Base-by-base conservation (phyloP, 2,113 vertebrate species). In the Phodopus roborovskii region DNA sequence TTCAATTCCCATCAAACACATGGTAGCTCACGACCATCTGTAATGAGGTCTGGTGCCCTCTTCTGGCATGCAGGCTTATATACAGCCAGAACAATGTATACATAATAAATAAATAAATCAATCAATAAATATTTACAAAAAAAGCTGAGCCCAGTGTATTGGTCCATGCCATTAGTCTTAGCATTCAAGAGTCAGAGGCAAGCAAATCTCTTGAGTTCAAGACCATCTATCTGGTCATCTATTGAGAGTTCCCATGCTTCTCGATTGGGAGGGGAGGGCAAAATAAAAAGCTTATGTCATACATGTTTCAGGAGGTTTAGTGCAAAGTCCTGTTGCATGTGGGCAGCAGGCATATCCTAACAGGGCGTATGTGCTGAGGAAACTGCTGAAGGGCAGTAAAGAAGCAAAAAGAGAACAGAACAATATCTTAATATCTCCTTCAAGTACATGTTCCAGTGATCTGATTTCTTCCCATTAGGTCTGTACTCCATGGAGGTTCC, bases 401-500 rank as follows among this genome's bases (percentile, higher is more conserved):
- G 81, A 68, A 92, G 26, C 33, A 92, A n/a, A 84, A 7, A 26
- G 19, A 58, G 20, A 78, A 66, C 5, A 42, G 33, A 16, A 8
- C 24, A 10, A 16, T 56, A 16, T 73, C 74, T 33, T 33, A 24
- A 26, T 12, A 4, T 33, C 28, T 24, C 9, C 10, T 48, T 88
- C 39, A 26, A 5, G 17, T 9, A 10, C 8, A 3, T 20, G 33
- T 6, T 62, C 12, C 30, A 60, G 64, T 19, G 4, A 22, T 19
- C 7, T 62, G 20, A 28, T 53, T 79, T 39, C 50, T 39, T 79
- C 13, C n/a, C 6, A 20, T 13, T 26, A 48, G 74, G 75, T 24
- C 64, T 7, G 2, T 13, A 0, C 39, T 17, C 30, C 20, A n/a
- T 48, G 5, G 9, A 53, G 42, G 10, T 22, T 56, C 17, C 5